phyloP scores from a whole-genome alignment of 1,140 invertebrate genomes.

The Hyles vespertilio region DNA sequence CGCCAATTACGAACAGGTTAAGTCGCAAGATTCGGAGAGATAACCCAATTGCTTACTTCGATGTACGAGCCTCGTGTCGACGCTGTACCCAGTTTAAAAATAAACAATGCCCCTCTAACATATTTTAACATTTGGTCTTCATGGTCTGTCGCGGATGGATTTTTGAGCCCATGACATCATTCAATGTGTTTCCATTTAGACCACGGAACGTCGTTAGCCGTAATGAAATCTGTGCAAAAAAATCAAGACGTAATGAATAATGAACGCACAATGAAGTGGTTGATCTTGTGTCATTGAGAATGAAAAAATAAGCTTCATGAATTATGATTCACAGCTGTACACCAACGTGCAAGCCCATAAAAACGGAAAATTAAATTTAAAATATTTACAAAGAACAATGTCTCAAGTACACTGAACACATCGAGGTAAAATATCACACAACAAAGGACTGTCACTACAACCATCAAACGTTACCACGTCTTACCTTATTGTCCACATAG shows the following conservation, averaged over 20 bases:
- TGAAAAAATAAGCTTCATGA: too few relatives aligned
- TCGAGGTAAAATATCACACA: background rate
- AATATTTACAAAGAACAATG: constrained; percentile 2
- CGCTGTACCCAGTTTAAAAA: too few relatives aligned
- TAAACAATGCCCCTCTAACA: background rate
- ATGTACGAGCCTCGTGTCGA: too few relatives aligned
- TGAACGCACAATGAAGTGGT: too few relatives aligned
- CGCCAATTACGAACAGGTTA: constrained; percentile 18
- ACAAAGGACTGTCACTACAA: background rate
- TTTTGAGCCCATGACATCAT: constrained; percentile 30
- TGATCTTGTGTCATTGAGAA: too few relatives aligned
- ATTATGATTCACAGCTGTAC: background rate
- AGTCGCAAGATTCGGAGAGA: constrained; percentile 10
- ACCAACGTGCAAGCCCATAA: background rate
- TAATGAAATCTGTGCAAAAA: constrained; percentile 5
- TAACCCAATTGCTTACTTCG: constrained; percentile 19
- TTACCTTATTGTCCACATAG: constrained; percentile 68
- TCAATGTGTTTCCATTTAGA: constrained; percentile 26
- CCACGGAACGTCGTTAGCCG: constrained; percentile 1
- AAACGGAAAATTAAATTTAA: background rate
- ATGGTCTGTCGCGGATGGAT: constrained; percentile 23
- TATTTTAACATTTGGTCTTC: constrained; percentile 10
- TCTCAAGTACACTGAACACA: background rate
- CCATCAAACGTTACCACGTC: constrained; percentile 22
- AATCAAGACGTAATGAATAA: constrained; percentile 2